phyloP scores from a whole-genome alignment of 2,888 invertebrate species.

The Lissonota sp. region DNA sequence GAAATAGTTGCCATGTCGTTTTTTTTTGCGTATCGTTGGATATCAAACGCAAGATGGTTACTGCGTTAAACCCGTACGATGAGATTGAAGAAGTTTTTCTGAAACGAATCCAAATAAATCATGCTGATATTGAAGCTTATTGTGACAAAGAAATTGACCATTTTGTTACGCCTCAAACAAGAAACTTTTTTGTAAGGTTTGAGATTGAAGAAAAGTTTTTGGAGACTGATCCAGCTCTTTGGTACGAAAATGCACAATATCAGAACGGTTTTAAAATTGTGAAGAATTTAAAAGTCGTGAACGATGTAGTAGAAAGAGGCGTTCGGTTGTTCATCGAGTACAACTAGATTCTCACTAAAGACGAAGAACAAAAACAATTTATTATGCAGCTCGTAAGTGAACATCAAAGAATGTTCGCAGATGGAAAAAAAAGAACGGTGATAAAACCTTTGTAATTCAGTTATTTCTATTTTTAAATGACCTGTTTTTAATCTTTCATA shows the following conservation, averaged over 20 bases:
- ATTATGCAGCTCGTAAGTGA: neutral
- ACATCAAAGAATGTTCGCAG: constrained; percentile 31
- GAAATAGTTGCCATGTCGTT: too few relatives aligned
- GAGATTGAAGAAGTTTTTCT: too few relatives aligned
- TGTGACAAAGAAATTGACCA: too few relatives aligned
- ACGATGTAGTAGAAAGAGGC: too few relatives aligned
- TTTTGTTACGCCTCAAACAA: constrained; percentile 3
- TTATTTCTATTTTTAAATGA: neutral
- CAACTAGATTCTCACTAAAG: constrained; percentile 25
- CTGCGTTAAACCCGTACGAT: too few relatives aligned
- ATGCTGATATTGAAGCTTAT: constrained; percentile 23
- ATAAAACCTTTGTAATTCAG: neutral
- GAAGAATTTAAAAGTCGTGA: neutral
- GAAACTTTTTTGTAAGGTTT: constrained; percentile 32
- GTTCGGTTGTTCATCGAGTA: neutral
- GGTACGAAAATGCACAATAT: constrained; percentile 30
- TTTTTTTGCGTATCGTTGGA: too few relatives aligned
- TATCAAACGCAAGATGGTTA: too few relatives aligned
- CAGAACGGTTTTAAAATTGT: constrained; percentile 25
- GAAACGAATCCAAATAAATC: constrained; percentile 24
- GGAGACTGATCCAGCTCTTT: constrained; percentile 13
- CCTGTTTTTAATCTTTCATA: neutral
- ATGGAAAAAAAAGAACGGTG: neutral
- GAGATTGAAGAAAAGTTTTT: constrained; percentile 25
- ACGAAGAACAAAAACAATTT: neutral